A percentile compares a stretch with the other conserved stretches of the same genome.
These are phyloP conservation scores for Lochmaea crataegi DNA, from an alignment of 2,888 invertebrate species.

Conservation along the genomic window DNA sequence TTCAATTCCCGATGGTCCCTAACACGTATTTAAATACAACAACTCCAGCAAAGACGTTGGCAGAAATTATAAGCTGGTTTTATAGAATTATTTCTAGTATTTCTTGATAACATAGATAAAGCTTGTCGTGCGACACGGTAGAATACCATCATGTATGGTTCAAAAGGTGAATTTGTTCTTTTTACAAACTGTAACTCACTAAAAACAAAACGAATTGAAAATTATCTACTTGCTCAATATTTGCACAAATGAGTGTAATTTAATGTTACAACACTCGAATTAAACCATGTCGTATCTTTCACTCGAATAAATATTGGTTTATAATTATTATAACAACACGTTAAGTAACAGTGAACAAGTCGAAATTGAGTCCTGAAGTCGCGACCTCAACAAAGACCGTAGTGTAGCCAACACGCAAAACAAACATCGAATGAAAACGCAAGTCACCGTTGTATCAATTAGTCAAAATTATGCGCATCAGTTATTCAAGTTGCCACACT, in stretches of 20 bases:
- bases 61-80: too few relatives aligned
- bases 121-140: not conserved
- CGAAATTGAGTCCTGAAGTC: not conserved
- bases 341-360: constrained; percentile 15
- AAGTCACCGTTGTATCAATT: constrained; percentile 33
- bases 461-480: constrained; percentile 38
- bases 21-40: too few relatives aligned
- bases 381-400: not conserved
- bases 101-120: too few relatives aligned
- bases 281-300: not conserved
- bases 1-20: too few relatives aligned
- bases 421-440: constrained; percentile 30
- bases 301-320: constrained; percentile 15
- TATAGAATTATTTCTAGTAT: too few relatives aligned
- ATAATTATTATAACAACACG: constrained; percentile 12
- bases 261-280: not conserved
- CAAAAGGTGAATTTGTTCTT: not conserved
- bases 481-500: constrained; percentile 19
- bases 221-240: not conserved
- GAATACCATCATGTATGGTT: too few relatives aligned
- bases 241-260: not conserved
- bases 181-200: not conserved
- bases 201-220: not conserved
- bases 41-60: too few relatives aligned
- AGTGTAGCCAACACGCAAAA: constrained; percentile 31